Conservation (phyloP, 2,888 invertebrate genomes). For the Dicranocentrus wangi region DNA sequence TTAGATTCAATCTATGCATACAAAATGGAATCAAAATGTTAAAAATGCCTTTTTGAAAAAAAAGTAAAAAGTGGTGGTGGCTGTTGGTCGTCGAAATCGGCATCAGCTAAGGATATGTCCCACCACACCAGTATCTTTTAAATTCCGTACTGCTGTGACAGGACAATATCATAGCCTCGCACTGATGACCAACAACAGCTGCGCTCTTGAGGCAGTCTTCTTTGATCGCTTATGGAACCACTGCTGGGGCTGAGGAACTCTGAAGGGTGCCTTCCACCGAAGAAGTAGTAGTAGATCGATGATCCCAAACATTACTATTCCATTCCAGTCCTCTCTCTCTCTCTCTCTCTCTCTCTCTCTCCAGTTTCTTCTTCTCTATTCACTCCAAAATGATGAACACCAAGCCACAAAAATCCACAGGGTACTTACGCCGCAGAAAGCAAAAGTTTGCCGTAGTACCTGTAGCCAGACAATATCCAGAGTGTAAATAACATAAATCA, state of each 20-base stretch:
- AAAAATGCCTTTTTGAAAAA: no score
- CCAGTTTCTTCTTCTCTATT: no score
- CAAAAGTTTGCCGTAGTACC: no score
- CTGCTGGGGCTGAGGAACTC: slow-evolving; percentile 7
- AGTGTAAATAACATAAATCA: no score
- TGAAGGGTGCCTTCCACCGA: background rate
- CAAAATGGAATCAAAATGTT: no score
- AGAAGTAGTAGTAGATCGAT: background rate
- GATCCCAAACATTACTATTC: slow-evolving; percentile 17
- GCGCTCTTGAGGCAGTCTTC: slow-evolving; percentile 32
- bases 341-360: background rate
- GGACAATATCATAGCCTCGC: slow-evolving; percentile 91
- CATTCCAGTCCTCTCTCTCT: slow-evolving; percentile 18
- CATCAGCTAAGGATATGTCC: slow-evolving; percentile 85
- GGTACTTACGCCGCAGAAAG: no score
- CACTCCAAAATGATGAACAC: no score
- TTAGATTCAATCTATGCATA: no score
- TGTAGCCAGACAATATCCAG: no score
- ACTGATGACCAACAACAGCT: slow-evolving; percentile 60
- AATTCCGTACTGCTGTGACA: slow-evolving; percentile 95
- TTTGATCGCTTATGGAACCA: slow-evolving; percentile 8
- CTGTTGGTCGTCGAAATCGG: slow-evolving; percentile 42
- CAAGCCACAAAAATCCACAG: no score
- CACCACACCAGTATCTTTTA: slow-evolving; percentile 90
- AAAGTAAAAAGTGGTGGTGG: no score